Evolutionary conservation across 2,888 invertebrate genomes (phyloP), one percentile per base, ranked within the genome.

Genomic region (Petrophora chlorosata): DNA sequence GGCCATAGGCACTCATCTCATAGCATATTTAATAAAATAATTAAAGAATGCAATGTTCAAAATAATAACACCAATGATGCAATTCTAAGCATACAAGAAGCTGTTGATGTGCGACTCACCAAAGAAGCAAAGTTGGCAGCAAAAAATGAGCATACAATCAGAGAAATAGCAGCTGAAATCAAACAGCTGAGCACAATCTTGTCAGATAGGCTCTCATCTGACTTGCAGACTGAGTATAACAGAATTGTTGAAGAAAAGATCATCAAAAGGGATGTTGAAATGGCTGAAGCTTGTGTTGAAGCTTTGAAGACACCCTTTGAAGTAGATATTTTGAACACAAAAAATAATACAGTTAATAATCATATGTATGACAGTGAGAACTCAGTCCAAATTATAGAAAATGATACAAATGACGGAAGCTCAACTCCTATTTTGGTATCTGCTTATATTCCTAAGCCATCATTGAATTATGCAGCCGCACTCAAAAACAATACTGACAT

Each of bases 111-210:
- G 5, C 76, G 85, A 66, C 76, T 91, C 35, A 55, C 72, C 2
- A 76, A 73, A 48, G 90, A 90, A 70, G 90, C 88, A 8, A 77
- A 73, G 59, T 66, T 83, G 48, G 88, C 89, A 32, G 83, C 85
- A 1, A 82, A 79, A 61, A 85, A 84, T 68, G 90, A 91, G 57
- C 62, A 61, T 32, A 79, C 72, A 8, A 84, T 90, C 8, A 75
- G 84, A 55, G 89, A 89, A 55, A 65, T 91, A 4, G 87, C 87
- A 59, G 76, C 83, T 32, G 91, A 91, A 73, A 86, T 91, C 15
- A 86, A 81, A 36, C 85, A 87, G 63, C 90, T 91, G 82, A 82
- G 76, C 45, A 59, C 74, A 3, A 88, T 90, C 52, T 63, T 91
- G 25, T 73, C 84, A 44, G 87, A 89, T 12, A 86, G 83, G 47